These are phyloP conservation scores for Misgurnus mizolepis DNA, from an alignment of 2,113 vertebrate species.

Conservation along the genomic window DNA sequence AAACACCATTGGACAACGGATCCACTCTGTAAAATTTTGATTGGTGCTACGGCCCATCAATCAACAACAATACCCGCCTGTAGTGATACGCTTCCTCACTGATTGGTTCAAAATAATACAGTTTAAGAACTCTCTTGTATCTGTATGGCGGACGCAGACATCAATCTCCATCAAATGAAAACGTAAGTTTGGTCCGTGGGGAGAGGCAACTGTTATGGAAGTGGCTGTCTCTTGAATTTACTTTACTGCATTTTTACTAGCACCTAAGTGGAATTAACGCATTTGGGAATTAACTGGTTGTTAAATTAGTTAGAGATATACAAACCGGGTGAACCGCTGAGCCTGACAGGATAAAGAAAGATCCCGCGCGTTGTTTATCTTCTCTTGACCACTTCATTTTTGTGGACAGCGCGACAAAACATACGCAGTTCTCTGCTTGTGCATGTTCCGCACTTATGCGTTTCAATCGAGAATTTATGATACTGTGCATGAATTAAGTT, in stretches of 20 bases:
- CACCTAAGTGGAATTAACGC: not conserved
- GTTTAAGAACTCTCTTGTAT: slow-evolving; percentile 20
- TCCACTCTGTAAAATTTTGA: not conserved
- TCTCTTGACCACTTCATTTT: slow-evolving; percentile 31
- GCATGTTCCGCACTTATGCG: not conserved
- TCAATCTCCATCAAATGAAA: slow-evolving; percentile 23
- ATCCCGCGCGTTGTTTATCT: slow-evolving; percentile 38
- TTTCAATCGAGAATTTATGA: not conserved
- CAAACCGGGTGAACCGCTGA: no score
- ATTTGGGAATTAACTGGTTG: not conserved
- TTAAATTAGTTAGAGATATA: not conserved
- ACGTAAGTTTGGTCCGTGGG: slow-evolving; percentile 29
- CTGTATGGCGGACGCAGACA: slow-evolving; percentile 21
- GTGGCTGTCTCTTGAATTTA: slow-evolving; percentile 41
- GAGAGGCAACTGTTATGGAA: slow-evolving; percentile 46
- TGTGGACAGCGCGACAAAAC: slow-evolving; percentile 11
- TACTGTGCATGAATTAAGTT: not conserved
- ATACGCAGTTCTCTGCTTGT: slow-evolving; percentile 17
- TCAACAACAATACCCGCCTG: not conserved
- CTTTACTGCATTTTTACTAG: slow-evolving; percentile 43
- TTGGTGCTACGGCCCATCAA: not conserved
- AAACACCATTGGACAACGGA: not conserved
- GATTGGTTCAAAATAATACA: slow-evolving; percentile 31
- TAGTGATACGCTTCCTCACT: rapidly evolving
- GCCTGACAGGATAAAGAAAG: not conserved